Base-by-base conservation (phyloP, 2,113 vertebrate genomes). In the Tonatia bakeri region DNA sequence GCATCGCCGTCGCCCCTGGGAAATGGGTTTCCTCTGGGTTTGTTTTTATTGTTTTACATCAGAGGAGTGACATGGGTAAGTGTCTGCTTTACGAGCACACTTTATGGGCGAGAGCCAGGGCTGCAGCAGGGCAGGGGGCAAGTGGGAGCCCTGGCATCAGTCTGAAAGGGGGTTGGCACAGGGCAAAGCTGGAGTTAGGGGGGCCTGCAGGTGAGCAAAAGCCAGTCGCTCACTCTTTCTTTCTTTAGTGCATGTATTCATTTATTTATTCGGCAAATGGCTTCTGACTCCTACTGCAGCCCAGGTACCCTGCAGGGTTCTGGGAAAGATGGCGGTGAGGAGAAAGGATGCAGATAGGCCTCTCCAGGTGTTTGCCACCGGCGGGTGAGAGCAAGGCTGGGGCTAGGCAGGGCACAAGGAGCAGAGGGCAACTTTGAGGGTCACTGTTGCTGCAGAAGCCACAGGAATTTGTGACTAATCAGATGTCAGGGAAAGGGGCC, bases 391-490 rank as follows among this genome's bases (percentile, higher is more conserved):
- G 76, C 28, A 3, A 33, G 72, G 50, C 59, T 72, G 50, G 16
- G 24, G 24, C 13, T 28, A 19, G 70, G 87, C 3, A 12, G 14
- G 7, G 40, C 52, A 4, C 14, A 91, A 67, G 19, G 2, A 59
- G 59, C 1, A 1, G 67, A 87, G 50, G 77, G 33, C 54, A 59
- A 4, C 47, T 40, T 10, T 50, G 86, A 82, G 40, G 59, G 73
- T 93, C 73, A 16, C 19, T 28, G n/a, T 50, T 72, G 59, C 22
- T 47, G 59, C 86, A 83, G 92, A 59, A 95, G 56, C 61, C 28
- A 24, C 36, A 70, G 83, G 87, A 47, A 87, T 80, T n/a, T 95
- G 73, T 91, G 89, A 93, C 83, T 93, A 70, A 80, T 80, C 22
- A 54, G 61, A n/a, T 65, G 24, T 87, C 40, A 80, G 65, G 73